Evolutionary conservation across 2,888 invertebrate species (phyloP).

Genomic region (Beris morrisii): DNA sequence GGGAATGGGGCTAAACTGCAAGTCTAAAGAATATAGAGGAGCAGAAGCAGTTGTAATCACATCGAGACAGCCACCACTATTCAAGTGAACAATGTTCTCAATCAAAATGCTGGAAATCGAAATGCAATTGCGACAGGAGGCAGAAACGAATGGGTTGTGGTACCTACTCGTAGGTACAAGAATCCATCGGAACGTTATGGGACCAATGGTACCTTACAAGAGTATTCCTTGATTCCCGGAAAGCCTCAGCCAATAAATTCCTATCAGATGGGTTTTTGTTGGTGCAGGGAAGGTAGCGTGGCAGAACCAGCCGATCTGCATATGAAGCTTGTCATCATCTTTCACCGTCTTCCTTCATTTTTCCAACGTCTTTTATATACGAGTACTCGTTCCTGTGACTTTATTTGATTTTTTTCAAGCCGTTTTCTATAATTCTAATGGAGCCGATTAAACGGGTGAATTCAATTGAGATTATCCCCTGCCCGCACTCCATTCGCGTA

Average conservation of each 20-base stretch:
- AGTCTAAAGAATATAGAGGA: too few species aligned
- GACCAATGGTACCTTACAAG: background rate
- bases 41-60: too few species aligned
- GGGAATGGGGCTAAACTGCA: background rate
- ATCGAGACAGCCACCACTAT: constrained; percentile 2
- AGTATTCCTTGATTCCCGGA: constrained; percentile 16
- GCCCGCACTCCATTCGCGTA: too few species aligned
- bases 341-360: constrained; percentile 8
- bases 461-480: too few species aligned
- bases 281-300: background rate
- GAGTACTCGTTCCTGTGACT: too few species aligned
- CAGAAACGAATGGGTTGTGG: constrained; percentile 6
- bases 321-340: constrained; percentile 11
- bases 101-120: constrained; percentile 20
- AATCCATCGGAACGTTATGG: background rate
- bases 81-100: constrained; percentile 21
- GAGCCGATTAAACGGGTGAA: too few species aligned
- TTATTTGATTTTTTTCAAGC: too few species aligned
- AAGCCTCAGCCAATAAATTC: constrained; percentile 27
- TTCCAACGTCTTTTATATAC: background rate
- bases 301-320: constrained; percentile 8
- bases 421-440: too few species aligned
- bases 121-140: constrained; percentile 11
- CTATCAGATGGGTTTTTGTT: constrained; percentile 24
- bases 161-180: background rate